Evolutionary conservation across 35 echinoderm and acorn worm species (phyloP), one percentile per base, ranked within the genome.

Genomic region (Ptychodera flava): DNA sequence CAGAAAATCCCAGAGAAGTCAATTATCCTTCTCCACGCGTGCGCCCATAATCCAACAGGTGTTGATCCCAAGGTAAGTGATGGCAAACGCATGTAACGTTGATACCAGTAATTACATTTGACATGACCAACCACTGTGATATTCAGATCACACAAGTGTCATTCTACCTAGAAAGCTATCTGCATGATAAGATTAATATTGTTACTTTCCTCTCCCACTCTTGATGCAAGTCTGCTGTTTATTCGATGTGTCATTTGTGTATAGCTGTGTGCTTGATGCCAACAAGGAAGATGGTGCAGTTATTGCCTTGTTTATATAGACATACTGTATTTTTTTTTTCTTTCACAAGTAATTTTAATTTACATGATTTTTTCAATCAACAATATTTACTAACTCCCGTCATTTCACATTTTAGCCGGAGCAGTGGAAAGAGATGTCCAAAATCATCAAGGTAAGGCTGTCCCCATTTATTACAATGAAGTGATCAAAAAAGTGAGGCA

Each of bases 31-130:
- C 80, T 98, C 31, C 95, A 98, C 94, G 95, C 95, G 14, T 98
- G 95, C 86, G 95, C 95, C 30, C 95, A 98, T 82, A 98, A 98
- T 78, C 95, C 95, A 36, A 98, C 95, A 16, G 95, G 95, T 82
- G 95, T 98, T 0, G 95, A 98, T 80, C 95, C 95, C 28, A 90
- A 86, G 92, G 95, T 98, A 77, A 52, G 92, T 82, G 34, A 0
- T n/a, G n/a, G n/a, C n/a, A n/a, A n/a, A n/a, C n/a, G n/a, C n/a
- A n/a, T n/a, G n/a, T n/a, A n/a, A n/a, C n/a, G n/a, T n/a, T n/a
- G n/a, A n/a, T n/a, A n/a, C n/a, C n/a, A n/a, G n/a, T n/a, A n/a
- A n/a, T n/a, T n/a, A n/a, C n/a, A n/a, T n/a, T n/a, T n/a, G n/a
- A n/a, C n/a, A n/a, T n/a, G n/a, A n/a, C n/a, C n/a, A n/a, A n/a